Evolutionary conservation across 2,888 invertebrate genomes (phyloP).

Genomic region (Bedellia somnulentella): DNA sequence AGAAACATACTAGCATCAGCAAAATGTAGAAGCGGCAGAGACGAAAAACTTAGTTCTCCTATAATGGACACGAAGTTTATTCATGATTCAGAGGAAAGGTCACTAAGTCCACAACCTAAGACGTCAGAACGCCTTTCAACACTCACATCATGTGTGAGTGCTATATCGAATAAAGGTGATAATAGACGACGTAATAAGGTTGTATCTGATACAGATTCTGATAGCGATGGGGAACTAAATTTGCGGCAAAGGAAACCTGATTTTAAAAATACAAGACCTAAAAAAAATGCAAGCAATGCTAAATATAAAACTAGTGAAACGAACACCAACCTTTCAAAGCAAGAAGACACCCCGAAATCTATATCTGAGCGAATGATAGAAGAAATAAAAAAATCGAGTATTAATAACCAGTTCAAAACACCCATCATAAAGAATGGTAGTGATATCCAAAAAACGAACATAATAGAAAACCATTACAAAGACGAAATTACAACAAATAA

Average conservation of each 20-base stretch:
- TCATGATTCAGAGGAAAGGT: conserved; percentile 57
- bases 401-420: too few species aligned
- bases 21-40: conserved; percentile 80
- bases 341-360: conserved; percentile 29
- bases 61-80: conserved; percentile 73
- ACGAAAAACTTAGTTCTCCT: conserved; percentile 71
- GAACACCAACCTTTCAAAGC: conserved; percentile 25
- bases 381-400: conserved; percentile 33
- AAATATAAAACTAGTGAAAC: conserved; percentile 34
- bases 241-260: conserved; percentile 46
- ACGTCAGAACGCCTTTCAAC: conserved; percentile 57
- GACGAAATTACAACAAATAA: background rate
- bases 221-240: conserved; percentile 38
- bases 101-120: conserved; percentile 49
- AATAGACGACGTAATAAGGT: conserved; percentile 49
- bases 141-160: conserved; percentile 56
- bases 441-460: background rate
- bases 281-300: conserved; percentile 41
- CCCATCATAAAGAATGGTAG: too few species aligned
- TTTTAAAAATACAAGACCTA: conserved; percentile 45
- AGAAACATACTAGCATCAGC: conserved; percentile 87
- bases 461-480: background rate
- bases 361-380: conserved; percentile 36
- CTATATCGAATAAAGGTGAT: conserved; percentile 52
- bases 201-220: conserved; percentile 44